Evolutionary conservation across 2,888 invertebrate genomes (phyloP).

Genomic region (Pachliopta kotzebuea): DNA sequence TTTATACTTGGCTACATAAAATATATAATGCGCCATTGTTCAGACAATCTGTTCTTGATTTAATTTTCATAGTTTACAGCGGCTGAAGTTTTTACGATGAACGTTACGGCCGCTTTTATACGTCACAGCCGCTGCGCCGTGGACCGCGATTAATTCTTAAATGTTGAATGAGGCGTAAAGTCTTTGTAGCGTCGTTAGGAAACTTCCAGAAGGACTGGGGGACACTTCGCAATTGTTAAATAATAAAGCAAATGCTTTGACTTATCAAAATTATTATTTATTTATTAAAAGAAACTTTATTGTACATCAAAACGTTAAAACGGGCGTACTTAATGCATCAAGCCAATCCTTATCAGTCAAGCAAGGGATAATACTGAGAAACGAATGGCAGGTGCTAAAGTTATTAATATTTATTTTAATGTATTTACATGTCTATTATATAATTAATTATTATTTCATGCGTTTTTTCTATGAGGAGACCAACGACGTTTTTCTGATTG

Average conservation of each 20-base stretch:
- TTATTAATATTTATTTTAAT: too few relatives aligned
- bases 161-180: slow-evolving; percentile 61
- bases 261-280: slow-evolving; percentile 6
- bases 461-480: too few relatives aligned
- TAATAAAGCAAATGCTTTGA: too few relatives aligned
- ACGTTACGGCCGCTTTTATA: slow-evolving; percentile 46
- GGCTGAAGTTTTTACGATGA: slow-evolving; percentile 65
- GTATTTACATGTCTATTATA: too few relatives aligned
- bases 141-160: slow-evolving; percentile 68
- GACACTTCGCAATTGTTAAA: slow-evolving; percentile 23
- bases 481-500: too few relatives aligned
- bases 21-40: slow-evolving; percentile 26
- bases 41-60: slow-evolving; percentile 50
- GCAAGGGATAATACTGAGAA: too few relatives aligned
- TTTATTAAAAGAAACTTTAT: too few relatives aligned
- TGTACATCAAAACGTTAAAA: too few relatives aligned
- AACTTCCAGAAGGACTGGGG: slow-evolving; percentile 17
- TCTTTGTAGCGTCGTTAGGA: slow-evolving; percentile 37
- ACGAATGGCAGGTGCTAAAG: too few relatives aligned
- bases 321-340: too few relatives aligned
- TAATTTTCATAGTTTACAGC: slow-evolving; percentile 68
- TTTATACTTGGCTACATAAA: slow-evolving; percentile 17
- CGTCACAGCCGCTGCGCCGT: slow-evolving; percentile 35
- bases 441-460: too few relatives aligned
- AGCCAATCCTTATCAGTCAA: too few relatives aligned